Percentiles rank a stretch among this genome's conserved stretches.
These are phyloP conservation scores for Ormyrus pomaceus DNA, from an alignment of 2,888 invertebrate species.

Conservation along the genomic window DNA sequence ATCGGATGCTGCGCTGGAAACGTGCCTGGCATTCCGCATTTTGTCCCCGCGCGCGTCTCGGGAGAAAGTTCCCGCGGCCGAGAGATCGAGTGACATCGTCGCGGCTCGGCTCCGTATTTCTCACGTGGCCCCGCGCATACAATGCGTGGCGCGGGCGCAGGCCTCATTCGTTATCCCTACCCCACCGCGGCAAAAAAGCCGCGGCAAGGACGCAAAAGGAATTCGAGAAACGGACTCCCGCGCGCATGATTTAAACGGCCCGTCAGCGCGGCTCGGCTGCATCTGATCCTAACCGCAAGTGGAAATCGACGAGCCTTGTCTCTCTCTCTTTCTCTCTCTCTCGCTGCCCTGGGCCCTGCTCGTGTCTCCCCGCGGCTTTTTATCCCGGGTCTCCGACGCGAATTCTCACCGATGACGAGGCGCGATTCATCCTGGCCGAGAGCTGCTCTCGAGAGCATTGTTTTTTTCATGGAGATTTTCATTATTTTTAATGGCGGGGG, in stretches of 20 bases:
- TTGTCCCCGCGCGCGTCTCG: slow-evolving; percentile 6
- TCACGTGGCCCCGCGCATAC: slow-evolving; percentile 58
- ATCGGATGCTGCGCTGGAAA: slow-evolving; percentile 24
- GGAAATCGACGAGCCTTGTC: slow-evolving; percentile 45
- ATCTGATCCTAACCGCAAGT: slow-evolving; percentile 46
- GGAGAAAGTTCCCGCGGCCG: slow-evolving; percentile 41
- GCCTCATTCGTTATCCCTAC: slow-evolving; percentile 62
- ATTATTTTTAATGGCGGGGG: no score
- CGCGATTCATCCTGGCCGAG: neutral
- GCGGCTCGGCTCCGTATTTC: slow-evolving; percentile 60
- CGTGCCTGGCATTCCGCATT: slow-evolving; percentile 23
- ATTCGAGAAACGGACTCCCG: slow-evolving; percentile 47
- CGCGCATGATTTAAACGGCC: slow-evolving; percentile 46
- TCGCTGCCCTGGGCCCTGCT: neutral
- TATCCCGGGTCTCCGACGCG: neutral
- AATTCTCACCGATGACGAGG: slow-evolving; percentile 9
- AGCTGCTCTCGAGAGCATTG: neutral
- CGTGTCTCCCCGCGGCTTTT: neutral
- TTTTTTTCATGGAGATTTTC: neutral
- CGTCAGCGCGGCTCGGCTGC: slow-evolving; percentile 41
- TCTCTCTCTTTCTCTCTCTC: slow-evolving; percentile 3
- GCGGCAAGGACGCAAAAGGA: slow-evolving; percentile 59
- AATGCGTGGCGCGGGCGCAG: slow-evolving; percentile 60
- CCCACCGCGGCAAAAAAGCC: neutral
- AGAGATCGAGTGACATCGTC: slow-evolving; percentile 44